These are phyloP conservation scores for Lanius collurio DNA, from an alignment of 2,113 vertebrate species.

Conservation along the genomic window DNA sequence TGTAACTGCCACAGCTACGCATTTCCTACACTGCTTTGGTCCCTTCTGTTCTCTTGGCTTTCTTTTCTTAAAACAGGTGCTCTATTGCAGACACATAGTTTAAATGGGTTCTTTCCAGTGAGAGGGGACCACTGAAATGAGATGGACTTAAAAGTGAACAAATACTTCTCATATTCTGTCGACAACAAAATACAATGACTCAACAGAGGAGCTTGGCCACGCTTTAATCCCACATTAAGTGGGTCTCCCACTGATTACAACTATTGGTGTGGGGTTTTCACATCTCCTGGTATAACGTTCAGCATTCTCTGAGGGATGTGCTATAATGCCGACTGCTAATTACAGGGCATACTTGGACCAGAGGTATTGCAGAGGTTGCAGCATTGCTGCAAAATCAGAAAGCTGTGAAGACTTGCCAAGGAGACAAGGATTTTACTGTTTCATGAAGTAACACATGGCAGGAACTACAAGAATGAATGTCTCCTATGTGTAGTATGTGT, in stretches of 20 bases:
- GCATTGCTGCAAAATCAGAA: background rate
- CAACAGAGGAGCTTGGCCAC: background rate
- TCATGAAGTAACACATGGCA: background rate
- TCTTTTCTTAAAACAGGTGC: background rate
- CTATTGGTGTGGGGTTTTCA: background rate
- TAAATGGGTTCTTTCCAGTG: background rate
- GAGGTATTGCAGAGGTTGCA: background rate
- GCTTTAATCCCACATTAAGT: background rate
- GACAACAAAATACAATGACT: background rate
- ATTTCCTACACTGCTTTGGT: background rate
- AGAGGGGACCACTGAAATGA: background rate
- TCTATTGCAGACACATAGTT: background rate
- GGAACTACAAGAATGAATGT: background rate
- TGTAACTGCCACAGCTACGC: fast-evolving
- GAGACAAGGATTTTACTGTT: background rate
- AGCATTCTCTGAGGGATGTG: background rate
- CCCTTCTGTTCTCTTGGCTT: background rate
- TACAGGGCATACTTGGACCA: background rate
- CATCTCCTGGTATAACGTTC: background rate
- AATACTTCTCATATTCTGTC: background rate
- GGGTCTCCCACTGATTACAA: background rate
- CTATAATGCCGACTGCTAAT: background rate
- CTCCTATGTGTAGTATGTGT: background rate
- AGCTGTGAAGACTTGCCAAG: background rate
- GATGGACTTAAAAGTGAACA: background rate